A percentile compares a stretch with the other conserved stretches of the same genome.
Evolutionary conservation across 2,888 invertebrate species (phyloP).

Genomic region (Spodoptera picta): DNA sequence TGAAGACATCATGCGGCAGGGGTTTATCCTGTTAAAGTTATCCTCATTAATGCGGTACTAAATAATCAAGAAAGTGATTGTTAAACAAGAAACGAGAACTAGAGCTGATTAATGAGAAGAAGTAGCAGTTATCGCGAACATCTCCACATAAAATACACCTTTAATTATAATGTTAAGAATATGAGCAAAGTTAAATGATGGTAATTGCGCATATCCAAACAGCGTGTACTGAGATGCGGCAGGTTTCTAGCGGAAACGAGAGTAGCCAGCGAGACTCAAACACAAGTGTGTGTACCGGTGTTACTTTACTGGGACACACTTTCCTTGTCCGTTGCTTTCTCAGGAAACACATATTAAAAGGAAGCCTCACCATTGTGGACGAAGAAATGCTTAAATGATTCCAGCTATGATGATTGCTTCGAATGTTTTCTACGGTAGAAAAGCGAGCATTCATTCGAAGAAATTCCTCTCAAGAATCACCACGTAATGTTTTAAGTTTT

Average conservation of each 20-base stretch:
- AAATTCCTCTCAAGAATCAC: too few relatives aligned
- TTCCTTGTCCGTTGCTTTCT: conserved; percentile 48
- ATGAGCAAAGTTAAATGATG: conserved; percentile 34
- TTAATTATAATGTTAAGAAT: conserved; percentile 7
- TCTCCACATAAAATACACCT: too few relatives aligned
- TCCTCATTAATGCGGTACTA: too few relatives aligned
- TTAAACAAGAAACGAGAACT: too few relatives aligned
- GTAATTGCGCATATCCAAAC: conserved; percentile 41
- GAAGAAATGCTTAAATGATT: not conserved
- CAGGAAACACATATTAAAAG: conserved; percentile 40
- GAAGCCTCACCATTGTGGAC: conserved; percentile 26
- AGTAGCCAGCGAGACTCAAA: conserved; percentile 50
- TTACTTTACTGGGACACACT: conserved; percentile 32
- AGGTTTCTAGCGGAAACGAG: conserved; percentile 68
- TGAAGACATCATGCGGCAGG: too few relatives aligned
- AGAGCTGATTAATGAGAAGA: too few relatives aligned
- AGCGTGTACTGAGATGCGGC: conserved; percentile 39
- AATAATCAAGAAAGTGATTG: not conserved
- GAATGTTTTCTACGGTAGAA: too few relatives aligned
- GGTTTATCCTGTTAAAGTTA: too few relatives aligned
- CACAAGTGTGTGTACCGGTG: conserved; percentile 47
- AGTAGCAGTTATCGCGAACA: too few relatives aligned
- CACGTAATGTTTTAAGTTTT: too few relatives aligned
- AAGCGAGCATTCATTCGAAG: too few relatives aligned
- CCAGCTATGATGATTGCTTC: too few relatives aligned